Evolutionary conservation across 1,140 invertebrate species (phyloP).

Genomic region (Andrena cerasifolii): DNA sequence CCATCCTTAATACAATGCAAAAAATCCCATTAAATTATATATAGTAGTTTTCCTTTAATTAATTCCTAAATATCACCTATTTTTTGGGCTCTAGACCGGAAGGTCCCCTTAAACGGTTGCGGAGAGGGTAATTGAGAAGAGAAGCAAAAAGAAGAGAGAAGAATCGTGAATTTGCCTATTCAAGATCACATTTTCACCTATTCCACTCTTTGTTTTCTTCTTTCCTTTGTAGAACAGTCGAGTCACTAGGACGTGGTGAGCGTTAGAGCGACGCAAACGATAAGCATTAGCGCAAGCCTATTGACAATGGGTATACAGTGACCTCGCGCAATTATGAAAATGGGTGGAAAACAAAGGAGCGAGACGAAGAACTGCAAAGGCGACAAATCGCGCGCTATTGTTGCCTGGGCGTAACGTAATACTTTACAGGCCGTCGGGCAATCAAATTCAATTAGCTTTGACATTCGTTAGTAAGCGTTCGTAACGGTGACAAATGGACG

Average conservation of each 20-base stretch:
- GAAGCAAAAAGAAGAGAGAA: too few species aligned
- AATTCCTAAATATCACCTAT: too few species aligned
- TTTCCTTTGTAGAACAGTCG: too few species aligned
- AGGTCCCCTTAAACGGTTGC: too few species aligned
- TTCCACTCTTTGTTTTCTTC: too few species aligned
- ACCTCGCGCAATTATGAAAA: constrained; percentile 38
- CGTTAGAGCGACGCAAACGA: not conserved
- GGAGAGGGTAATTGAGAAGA: too few species aligned
- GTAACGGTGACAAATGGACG: constrained; percentile 15
- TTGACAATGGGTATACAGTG: not conserved
- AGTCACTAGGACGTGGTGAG: too few species aligned
- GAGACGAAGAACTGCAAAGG: constrained; percentile 14
- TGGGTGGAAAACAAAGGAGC: not conserved
- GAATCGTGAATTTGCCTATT: too few species aligned
- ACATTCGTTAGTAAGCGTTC: constrained; percentile 25
- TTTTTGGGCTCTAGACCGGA: too few species aligned
- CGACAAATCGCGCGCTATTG: constrained; percentile 28
- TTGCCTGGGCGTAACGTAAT: not conserved
- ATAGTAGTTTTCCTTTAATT: too few species aligned
- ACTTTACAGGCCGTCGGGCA: not conserved
- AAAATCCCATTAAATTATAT: too few species aligned
- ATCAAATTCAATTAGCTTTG: constrained; percentile 46
- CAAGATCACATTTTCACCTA: not conserved
- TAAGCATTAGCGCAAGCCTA: not conserved
- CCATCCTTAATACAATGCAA: too few species aligned